Evolutionary conservation across 2,113 vertebrate genomes (phyloP).

Genomic region (Nestor notabilis): DNA sequence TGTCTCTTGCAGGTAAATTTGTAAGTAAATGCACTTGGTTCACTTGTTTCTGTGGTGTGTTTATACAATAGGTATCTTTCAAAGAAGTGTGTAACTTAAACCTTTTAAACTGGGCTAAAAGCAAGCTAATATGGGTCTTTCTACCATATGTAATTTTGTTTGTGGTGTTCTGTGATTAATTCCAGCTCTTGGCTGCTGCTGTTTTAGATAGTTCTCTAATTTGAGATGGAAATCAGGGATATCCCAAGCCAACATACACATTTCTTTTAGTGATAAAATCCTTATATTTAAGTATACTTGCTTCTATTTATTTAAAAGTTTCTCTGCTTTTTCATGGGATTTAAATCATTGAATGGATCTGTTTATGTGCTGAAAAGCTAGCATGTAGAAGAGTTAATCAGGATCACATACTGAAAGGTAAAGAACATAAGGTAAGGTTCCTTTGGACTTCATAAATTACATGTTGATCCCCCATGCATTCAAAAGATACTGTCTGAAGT

Average conservation of each 20-base stretch:
- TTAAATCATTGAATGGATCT: neutral
- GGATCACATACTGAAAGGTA: neutral
- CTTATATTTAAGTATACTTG: neutral
- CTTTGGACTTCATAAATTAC: neutral
- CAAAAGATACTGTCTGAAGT: neutral
- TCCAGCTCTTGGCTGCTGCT: neutral
- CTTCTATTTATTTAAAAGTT: neutral
- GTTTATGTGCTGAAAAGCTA: neutral
- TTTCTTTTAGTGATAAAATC: neutral
- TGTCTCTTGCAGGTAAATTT: neutral
- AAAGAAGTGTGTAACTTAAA: neutral
- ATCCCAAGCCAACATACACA: neutral
- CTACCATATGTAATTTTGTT: neutral
- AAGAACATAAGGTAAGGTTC: neutral
- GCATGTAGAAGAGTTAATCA: neutral
- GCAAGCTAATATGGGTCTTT: neutral
- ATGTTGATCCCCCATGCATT: rapidly evolving
- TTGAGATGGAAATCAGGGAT: neutral
- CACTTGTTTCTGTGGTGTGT: neutral
- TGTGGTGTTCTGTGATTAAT: neutral
- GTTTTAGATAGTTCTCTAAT: neutral
- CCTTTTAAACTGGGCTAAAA: neutral
- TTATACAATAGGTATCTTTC: neutral
- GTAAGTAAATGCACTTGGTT: neutral
- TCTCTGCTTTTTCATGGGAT: neutral